Base-by-base conservation (phyloP, 1,140 invertebrate genomes). In the Charaxes varanes region DNA sequence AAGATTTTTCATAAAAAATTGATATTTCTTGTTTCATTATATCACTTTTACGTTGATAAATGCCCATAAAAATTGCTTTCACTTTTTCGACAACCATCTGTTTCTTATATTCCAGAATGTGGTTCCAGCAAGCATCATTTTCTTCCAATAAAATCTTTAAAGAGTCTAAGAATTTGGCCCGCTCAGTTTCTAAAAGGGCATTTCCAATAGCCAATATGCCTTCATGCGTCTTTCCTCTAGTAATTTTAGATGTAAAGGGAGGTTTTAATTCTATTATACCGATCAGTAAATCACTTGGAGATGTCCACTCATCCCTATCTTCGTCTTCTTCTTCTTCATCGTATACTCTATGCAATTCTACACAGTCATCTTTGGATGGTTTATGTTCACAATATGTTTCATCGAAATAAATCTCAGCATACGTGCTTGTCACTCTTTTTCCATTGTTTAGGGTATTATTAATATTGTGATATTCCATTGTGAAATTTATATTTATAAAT, bases 201-300 rank as follows among this genome's bases (percentile, higher is more conserved):
- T 80, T 61, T 5, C 76, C 78, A 33, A 82, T 80, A 1, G 35
- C 28, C 13, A 77, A 34, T 36, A 82, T 78, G 13, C 78, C 76
- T 62, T 69, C 56, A 31, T 82, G 78, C 21, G 76, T 67, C 47
- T 62, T 70, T 3, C 71, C 73, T 62, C 76, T 67, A 4, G 64
- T 74, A 33, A 82, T 77, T 64, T 74, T 82, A 3, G 78, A 82
- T 6, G 78, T 82, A 41, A 82, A 77, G 3, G 78, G 78, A 14
- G 76, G 71, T 18, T 55, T 49, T 5, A 83, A 43, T 31, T 77
- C 57, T 51, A 83, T 14, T 42, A 61, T 55, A 13, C 56, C 73
- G 40, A 83, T 70, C 31, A 80, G 35, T 34, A 61, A 40, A 48
- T 83, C 79, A 53, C 79, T 83, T 6, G 79, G 79, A 11, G 79